Conservation (phyloP, 2,797 vertebrate species). For the Gallinago nigripennis region DNA sequence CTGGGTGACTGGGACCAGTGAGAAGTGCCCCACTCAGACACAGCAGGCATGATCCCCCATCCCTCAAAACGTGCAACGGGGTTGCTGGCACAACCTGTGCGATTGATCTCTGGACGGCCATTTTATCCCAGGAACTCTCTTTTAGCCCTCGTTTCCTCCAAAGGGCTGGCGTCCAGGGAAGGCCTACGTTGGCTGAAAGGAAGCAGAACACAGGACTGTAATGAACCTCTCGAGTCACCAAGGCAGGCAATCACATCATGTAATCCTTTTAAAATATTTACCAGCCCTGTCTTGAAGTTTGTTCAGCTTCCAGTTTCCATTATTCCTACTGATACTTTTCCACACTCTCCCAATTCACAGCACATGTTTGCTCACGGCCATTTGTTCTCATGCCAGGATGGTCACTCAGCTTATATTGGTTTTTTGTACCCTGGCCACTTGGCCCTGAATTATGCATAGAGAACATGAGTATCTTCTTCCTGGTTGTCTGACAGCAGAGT, state of each 20-base stretch:
- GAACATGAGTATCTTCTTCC: not conserved
- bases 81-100: not conserved
- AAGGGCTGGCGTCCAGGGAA: not conserved
- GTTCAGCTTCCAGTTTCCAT: slow-evolving; percentile 40
- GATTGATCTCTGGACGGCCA: not conserved
- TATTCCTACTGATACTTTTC: not conserved
- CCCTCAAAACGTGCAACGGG: not conserved
- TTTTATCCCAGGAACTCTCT: not conserved
- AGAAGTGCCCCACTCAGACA: not conserved
- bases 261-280: slow-evolving; percentile 21
- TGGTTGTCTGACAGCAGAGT: not conserved
- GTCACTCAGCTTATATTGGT: not conserved
- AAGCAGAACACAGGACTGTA: not conserved
- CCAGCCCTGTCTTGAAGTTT: not conserved
- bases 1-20: accelerated
- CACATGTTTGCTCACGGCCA: not conserved
- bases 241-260: not conserved
- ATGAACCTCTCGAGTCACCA: not conserved
- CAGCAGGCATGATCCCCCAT: not conserved
- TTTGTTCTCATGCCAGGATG: not conserved
- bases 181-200: not conserved
- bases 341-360: not conserved
- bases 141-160: not conserved
- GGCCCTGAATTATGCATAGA: not conserved
- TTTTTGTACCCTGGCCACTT: not conserved